These are phyloP conservation scores for Apus apus DNA, from an alignment of 2,113 vertebrate genomes.

Conservation along the genomic window DNA sequence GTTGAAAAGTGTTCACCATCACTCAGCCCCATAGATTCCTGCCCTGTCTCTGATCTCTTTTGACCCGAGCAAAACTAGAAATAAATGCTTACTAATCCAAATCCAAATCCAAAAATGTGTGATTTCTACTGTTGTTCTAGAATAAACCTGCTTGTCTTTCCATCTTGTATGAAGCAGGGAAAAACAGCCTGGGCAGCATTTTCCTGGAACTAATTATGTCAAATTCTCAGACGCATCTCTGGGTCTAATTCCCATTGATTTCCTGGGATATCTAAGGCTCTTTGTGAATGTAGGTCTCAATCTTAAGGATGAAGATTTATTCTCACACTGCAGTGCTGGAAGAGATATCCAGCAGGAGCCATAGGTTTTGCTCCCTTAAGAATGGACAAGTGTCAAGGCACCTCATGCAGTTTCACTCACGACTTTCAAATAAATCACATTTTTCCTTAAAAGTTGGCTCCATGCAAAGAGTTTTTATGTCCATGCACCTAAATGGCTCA, in stretches of 20 bases:
- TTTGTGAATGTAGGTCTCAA: neutral
- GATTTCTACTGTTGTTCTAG: neutral
- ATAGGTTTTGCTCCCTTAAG: neutral
- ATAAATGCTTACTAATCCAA: neutral
- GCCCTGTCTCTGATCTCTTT: neutral
- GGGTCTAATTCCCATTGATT: conserved; percentile 45
- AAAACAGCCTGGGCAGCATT: conserved; percentile 9
- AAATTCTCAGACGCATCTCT: conserved; percentile 47
- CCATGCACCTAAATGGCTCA: neutral
- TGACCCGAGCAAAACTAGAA: neutral
- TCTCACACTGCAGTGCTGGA: neutral
- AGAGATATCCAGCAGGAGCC: neutral
- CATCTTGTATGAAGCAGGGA: neutral
- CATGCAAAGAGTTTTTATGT: neutral
- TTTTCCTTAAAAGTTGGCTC: neutral
- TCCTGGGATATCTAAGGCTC: conserved; percentile 13
- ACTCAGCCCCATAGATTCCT: neutral
- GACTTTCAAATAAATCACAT: neutral
- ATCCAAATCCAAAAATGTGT: neutral
- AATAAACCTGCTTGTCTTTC: neutral
- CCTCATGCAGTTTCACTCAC: neutral
- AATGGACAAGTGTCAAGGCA: neutral
- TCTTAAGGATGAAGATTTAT: conserved; percentile 3
- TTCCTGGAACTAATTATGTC: conserved; percentile 50
- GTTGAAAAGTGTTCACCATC: neutral